phyloP scores from a whole-genome alignment of 2,797 vertebrate species.

The Smutsia gigantea region DNA sequence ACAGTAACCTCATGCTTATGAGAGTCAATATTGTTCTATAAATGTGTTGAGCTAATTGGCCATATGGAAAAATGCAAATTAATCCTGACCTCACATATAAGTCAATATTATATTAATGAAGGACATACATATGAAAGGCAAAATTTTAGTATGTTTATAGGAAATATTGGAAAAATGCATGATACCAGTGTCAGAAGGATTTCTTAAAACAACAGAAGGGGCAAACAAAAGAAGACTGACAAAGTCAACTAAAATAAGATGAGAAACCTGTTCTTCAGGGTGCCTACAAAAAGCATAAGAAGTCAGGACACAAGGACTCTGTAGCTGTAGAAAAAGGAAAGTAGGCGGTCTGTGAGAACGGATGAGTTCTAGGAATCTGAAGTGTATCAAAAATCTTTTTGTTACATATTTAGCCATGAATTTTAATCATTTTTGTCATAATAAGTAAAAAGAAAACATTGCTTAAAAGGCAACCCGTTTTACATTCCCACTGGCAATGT shows the following conservation, averaged over 20 bases:
- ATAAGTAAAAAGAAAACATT: background rate
- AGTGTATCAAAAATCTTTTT: background rate
- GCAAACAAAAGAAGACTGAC: background rate
- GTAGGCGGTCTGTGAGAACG: background rate
- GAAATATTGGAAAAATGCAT: background rate
- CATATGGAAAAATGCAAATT: background rate
- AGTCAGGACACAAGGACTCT: too few relatives aligned
- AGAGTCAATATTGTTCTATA: background rate
- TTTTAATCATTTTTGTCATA: background rate
- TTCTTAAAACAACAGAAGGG: background rate
- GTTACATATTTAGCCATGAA: background rate
- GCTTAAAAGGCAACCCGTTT: background rate
- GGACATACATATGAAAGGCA: background rate
- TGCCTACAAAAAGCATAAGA: background rate
- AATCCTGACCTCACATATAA: background rate
- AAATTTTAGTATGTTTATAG: background rate
- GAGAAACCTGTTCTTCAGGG: background rate
- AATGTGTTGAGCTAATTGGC: background rate
- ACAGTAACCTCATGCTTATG: too few relatives aligned
- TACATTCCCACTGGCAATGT: fast-evolving
- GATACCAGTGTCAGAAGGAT: background rate
- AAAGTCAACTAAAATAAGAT: background rate
- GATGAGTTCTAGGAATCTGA: background rate
- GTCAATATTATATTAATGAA: background rate
- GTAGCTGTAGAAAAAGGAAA: background rate